phyloP scores from a whole-genome alignment of 2,113 vertebrate species.

The Syrrhaptes paradoxus region DNA sequence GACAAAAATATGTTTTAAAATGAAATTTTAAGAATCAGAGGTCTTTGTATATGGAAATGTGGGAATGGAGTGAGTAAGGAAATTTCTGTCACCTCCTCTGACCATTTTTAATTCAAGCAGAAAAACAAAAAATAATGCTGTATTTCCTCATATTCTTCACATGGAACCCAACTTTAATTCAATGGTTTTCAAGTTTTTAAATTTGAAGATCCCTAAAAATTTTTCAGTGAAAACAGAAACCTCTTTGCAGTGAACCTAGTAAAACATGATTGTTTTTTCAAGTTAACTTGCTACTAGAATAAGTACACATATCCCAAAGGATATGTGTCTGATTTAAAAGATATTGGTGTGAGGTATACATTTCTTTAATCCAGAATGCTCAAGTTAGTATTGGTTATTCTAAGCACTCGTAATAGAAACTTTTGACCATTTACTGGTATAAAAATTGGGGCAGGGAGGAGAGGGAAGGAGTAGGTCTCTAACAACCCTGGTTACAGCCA shows the following conservation, averaged over 20 bases:
- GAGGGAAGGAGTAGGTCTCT: not conserved
- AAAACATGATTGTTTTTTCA: not conserved
- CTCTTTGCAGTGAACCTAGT: not conserved
- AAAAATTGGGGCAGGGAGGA: not conserved
- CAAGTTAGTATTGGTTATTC: not conserved
- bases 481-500: slow-evolving; percentile 63
- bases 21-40: not conserved
- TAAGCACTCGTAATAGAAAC: slow-evolving; percentile 1
- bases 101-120: not conserved
- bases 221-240: not conserved
- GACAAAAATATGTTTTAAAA: not conserved
- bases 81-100: not conserved
- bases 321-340: not conserved
- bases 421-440: slow-evolving; percentile 19
- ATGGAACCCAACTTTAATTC: not conserved
- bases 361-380: not conserved
- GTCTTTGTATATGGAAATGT: not conserved
- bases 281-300: not conserved
- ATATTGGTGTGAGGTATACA: not conserved
- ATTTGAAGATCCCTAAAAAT: not conserved
- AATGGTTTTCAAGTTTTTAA: not conserved
- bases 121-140: not conserved
- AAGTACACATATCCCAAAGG: not conserved
- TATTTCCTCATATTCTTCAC: not conserved
- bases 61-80: not conserved